Evolutionary conservation across 2,113 vertebrate genomes (phyloP).

Genomic region (Guaruba guarouba): DNA sequence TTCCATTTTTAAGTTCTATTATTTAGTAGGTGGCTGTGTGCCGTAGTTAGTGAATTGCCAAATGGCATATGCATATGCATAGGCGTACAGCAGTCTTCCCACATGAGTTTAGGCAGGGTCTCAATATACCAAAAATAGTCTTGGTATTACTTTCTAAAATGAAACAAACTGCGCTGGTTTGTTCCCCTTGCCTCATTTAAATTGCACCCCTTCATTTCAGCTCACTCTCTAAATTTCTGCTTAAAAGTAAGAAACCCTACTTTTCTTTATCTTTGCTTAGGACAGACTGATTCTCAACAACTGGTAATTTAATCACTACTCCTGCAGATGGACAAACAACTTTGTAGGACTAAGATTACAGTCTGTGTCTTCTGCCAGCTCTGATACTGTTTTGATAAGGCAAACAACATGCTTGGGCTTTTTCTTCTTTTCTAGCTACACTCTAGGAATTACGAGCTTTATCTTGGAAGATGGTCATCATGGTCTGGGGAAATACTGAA

Average conservation of each 20-base stretch:
- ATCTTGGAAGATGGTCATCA: neutral
- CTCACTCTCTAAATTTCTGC: conserved; percentile 24
- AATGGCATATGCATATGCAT: conserved; percentile 71
- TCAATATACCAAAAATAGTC: conserved; percentile 74
- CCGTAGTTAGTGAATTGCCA: conserved; percentile 49
- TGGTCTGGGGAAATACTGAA: neutral
- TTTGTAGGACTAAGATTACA: neutral
- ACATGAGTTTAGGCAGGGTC: conserved; percentile 70
- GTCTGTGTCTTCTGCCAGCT: neutral
- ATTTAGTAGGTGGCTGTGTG: conserved; percentile 65
- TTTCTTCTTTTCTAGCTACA: neutral
- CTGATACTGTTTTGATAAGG: neutral
- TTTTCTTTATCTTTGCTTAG: neutral
- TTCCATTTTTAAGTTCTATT: conserved; percentile 73
- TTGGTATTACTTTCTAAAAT: conserved; percentile 67
- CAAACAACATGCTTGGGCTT: neutral
- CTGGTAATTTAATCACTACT: neutral
- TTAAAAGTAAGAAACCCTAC: neutral
- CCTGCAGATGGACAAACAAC: neutral
- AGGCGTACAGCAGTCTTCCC: conserved; percentile 65
- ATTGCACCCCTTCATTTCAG: conserved; percentile 31
- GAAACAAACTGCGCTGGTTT: conserved; percentile 59
- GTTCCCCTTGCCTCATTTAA: conserved; percentile 22
- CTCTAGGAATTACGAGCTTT: neutral
- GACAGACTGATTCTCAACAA: neutral